A percentile compares a stretch with the other conserved stretches of the same genome.
phyloP scores from a whole-genome alignment of 53 echinoderm and acorn worm genomes.

The Arbacia lixula region DNA sequence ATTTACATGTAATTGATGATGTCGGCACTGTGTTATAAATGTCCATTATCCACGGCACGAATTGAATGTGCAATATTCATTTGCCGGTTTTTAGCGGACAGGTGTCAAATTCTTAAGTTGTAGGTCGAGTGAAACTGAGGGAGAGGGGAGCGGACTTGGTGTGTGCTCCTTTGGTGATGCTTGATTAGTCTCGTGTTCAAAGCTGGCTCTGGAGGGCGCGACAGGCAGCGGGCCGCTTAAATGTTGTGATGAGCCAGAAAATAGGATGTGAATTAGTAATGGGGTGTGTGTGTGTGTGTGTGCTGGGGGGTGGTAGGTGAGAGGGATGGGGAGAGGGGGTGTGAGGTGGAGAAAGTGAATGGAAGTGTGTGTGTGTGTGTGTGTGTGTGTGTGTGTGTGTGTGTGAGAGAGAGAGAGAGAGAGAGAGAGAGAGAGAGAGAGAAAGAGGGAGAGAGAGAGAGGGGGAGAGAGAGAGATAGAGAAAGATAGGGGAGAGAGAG shows the following conservation, averaged over 20 bases:
- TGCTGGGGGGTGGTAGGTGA: background rate
- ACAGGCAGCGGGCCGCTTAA: slow-evolving; percentile 19
- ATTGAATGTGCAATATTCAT: too few relatives aligned
- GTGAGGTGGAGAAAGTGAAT: background rate
- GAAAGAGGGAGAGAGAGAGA: background rate
- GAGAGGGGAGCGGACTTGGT: too few relatives aligned
- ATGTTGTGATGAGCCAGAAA: slow-evolving; percentile 39
- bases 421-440: slow-evolving; percentile 3
- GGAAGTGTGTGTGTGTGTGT: background rate
- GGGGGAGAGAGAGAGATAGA: background rate
- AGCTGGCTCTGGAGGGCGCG: slow-evolving; percentile 2
- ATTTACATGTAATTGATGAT: too few relatives aligned
- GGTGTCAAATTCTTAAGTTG: too few relatives aligned
- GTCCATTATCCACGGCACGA: too few relatives aligned
- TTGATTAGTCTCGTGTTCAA: too few relatives aligned
- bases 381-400: background rate
- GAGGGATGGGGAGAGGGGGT: background rate
- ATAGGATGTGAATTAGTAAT: slow-evolving; percentile 45
- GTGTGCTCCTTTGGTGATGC: too few relatives aligned
- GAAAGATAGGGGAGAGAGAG: background rate
- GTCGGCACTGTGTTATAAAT: too few relatives aligned
- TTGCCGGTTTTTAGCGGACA: too few relatives aligned
- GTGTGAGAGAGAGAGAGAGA: background rate
- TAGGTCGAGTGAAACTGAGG: too few relatives aligned
- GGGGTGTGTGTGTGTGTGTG: too few relatives aligned